phyloP scores from a whole-genome alignment of 2,113 vertebrate genomes.

The Poicephalus gulielmi region DNA sequence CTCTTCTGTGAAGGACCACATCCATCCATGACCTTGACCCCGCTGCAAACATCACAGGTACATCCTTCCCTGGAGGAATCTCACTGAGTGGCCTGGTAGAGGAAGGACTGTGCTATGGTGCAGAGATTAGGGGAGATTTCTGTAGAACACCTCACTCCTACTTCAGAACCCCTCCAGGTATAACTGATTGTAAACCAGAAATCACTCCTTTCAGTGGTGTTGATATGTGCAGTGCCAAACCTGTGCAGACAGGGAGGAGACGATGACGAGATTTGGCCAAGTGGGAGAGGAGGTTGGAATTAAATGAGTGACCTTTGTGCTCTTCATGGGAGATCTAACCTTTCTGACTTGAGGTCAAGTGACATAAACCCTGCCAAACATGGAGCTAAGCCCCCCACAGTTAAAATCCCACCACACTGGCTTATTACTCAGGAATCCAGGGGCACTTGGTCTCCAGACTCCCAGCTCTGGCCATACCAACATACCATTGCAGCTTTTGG shows the following conservation, averaged over 20 bases:
- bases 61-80: neutral
- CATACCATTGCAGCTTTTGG: neutral
- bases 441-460: neutral
- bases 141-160: neutral
- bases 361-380: neutral
- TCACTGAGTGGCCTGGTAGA: neutral
- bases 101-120: neutral
- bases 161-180: neutral
- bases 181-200: neutral
- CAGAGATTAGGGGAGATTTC: neutral
- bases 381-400: neutral
- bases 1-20: accelerated
- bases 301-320: neutral
- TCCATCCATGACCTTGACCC: neutral
- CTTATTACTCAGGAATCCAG: neutral
- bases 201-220: neutral
- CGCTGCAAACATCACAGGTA: neutral
- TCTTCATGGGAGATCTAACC: neutral
- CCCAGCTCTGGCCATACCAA: neutral
- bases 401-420: neutral
- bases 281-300: neutral
- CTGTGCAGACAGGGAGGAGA: neutral
- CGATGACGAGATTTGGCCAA: neutral
- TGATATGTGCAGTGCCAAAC: neutral
- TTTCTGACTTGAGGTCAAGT: neutral